A percentile compares a stretch with the other conserved stretches of the same genome.
phyloP scores from a whole-genome alignment of 2,888 invertebrate species.

The Hypsopygia costalis region DNA sequence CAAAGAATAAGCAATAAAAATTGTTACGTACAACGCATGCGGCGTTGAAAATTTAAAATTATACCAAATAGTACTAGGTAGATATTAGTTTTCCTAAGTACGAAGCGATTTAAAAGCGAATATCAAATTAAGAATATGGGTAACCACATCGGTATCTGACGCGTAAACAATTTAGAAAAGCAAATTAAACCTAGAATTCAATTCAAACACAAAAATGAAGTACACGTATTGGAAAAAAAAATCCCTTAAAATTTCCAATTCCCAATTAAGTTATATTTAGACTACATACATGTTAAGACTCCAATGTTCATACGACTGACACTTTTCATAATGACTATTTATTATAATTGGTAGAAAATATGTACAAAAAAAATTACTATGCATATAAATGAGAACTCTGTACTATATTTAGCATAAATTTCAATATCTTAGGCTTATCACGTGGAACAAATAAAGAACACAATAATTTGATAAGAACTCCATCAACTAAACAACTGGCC shows the following conservation, averaged over 20 bases:
- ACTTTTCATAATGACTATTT: slow-evolving; percentile 55
- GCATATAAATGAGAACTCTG: slow-evolving; percentile 34
- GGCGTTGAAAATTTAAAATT: slow-evolving; percentile 7
- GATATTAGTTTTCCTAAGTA: slow-evolving; percentile 44
- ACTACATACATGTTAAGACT: slow-evolving; percentile 14
- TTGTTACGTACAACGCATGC: slow-evolving; percentile 17
- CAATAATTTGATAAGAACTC: slow-evolving; percentile 7
- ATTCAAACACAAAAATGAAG: slow-evolving; percentile 32
- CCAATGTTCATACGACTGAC: slow-evolving; percentile 22
- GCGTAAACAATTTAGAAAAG: slow-evolving; percentile 40
- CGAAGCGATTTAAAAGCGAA: slow-evolving; percentile 58
- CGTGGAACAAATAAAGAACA: slow-evolving; percentile 24
- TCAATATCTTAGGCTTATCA: slow-evolving; percentile 32
- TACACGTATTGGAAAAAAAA: slow-evolving; percentile 29
- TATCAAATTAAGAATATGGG: slow-evolving; percentile 28
- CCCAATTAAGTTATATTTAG: slow-evolving; percentile 19
- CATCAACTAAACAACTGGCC: slow-evolving; percentile 24
- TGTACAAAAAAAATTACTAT: slow-evolving; percentile 46
- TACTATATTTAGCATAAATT: slow-evolving; percentile 25
- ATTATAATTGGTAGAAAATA: slow-evolving; percentile 44
- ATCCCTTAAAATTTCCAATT: slow-evolving; percentile 22
- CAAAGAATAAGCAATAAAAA: slow-evolving; percentile 10
- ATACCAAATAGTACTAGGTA: slow-evolving; percentile 7
- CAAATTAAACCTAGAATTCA: slow-evolving; percentile 31
- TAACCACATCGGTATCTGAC: slow-evolving; percentile 30